These are phyloP conservation scores for Lottia scabra DNA, from an alignment of 2,888 invertebrate species.

Conservation along the genomic window DNA sequence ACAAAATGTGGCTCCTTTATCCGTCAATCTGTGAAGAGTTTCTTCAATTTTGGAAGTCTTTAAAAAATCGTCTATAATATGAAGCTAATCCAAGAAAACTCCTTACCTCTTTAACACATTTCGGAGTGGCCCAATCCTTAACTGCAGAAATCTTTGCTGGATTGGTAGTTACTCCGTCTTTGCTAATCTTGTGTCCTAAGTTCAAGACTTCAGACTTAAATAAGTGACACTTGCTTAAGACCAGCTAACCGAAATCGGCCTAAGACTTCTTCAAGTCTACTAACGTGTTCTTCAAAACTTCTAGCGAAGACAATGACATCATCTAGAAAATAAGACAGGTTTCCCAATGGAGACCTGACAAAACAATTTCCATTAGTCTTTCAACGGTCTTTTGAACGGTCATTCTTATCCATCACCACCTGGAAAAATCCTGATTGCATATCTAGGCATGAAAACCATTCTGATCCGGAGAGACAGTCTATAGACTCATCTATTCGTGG, in stretches of 20 bases:
- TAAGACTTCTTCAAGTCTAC: constrained; percentile 33
- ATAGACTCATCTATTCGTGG: not conserved
- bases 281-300: constrained; percentile 28
- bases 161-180: not conserved
- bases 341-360: constrained; percentile 18
- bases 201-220: not conserved
- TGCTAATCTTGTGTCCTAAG: not conserved
- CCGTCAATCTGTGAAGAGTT: not conserved
- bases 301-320: constrained; percentile 18
- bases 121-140: not conserved
- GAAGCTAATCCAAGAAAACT: not conserved
- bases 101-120: constrained; percentile 4
- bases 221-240: constrained; percentile 31
- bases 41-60: not conserved
- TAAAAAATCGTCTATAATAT: not conserved
- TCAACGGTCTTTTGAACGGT: constrained; percentile 20
- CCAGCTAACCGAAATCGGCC: constrained; percentile 20
- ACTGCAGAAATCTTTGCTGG: not conserved
- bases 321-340: constrained; percentile 14
- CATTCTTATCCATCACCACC: constrained; percentile 15
- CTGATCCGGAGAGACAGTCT: too few species aligned
- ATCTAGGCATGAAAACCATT: constrained; percentile 17
- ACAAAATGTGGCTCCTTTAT: not conserved
- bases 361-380: constrained; percentile 17
- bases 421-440: constrained; percentile 18